Conservation (phyloP, 2,113 vertebrate genomes). For the Cyprinus carpio region DNA sequence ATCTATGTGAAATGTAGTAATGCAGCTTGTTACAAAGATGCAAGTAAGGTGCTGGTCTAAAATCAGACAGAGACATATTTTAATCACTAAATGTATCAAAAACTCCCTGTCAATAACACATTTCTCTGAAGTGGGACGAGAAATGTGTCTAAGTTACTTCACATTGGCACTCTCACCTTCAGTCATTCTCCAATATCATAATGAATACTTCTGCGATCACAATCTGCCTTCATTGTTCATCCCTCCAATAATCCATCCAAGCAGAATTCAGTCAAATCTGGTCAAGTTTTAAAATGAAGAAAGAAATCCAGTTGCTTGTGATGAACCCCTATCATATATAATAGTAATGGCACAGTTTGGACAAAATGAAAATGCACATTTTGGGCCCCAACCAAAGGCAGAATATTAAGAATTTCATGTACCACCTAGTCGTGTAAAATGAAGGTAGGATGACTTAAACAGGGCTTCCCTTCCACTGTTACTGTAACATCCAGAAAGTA, state of each 20-base stretch:
- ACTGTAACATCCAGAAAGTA: constrained; percentile 73
- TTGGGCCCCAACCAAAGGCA: constrained; percentile 51
- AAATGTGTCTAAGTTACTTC: constrained; percentile 42
- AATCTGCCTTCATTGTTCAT: constrained; percentile 67
- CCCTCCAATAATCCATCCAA: constrained; percentile 67
- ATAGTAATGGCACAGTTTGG: constrained; percentile 73
- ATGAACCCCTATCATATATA: constrained; percentile 7
- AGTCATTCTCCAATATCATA: constrained; percentile 58
- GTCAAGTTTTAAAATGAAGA: constrained; percentile 63
- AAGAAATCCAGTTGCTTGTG: constrained; percentile 44
- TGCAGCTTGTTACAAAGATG: constrained; percentile 19
- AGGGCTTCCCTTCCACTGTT: constrained; percentile 61
- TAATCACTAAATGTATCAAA: constrained; percentile 11
- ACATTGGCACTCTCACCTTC: constrained; percentile 54
- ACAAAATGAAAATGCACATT: constrained; percentile 59
- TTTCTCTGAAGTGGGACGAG: constrained; percentile 15
- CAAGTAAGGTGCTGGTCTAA: constrained; percentile 40
- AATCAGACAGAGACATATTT: constrained; percentile 28
- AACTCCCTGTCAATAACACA: background rate
- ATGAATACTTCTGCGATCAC: constrained; percentile 52
- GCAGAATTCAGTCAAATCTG: constrained; percentile 63
- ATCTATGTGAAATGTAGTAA: constrained; percentile 14
- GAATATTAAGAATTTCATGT: constrained; percentile 54
- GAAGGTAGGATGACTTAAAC: constrained; percentile 54
- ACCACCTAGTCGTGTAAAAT: constrained; percentile 57